Base-by-base conservation (phyloP, 2,113 vertebrate genomes). In the Pantherophis guttatus region DNA sequence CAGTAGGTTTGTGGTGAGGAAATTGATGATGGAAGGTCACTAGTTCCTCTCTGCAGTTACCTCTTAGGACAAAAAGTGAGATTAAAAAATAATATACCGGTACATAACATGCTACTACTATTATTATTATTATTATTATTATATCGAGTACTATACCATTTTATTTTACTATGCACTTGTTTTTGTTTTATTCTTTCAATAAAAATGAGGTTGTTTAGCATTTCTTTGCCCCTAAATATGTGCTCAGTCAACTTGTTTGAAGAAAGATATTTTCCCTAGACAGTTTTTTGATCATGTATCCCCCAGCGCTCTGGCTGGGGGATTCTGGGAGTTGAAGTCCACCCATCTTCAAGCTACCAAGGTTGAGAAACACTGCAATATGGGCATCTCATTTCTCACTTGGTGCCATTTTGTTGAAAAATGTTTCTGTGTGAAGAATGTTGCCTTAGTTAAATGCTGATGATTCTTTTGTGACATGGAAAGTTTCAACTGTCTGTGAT, bases 401-500 rank as follows among this genome's bases (percentile, higher is more conserved):
- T 57, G n/a, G 90, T 87, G 86, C 91, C 94, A 88, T 88, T 95
- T 50, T 91, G 90, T 13, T 87, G 92, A 95, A 87, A 87, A 48
- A 17, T 8, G 15, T 88, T 91, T 96, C 87, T 91, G 87, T 86
- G 93, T 95, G 90, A 94, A 95, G 24, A 87, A 5, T 21, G 3
- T 1, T 23, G 94, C 92, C 92, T 94, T 94, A 89, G 89, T 81
- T 48, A 15, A 54, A 39, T 19, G 52, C 1, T 86, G 75, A 2
- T 0, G 59, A 57, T 54, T 91, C 89, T 87, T 91, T 48, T 59
- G 1, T 44, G 50, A 59, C 24, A 8, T 89, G 87, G 55, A 89
- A 95, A 96, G 92, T 65, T 39, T 96, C 57, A 53, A 81, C 95
- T 95, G 90, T 33, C 50, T 70, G 54, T 70, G n/a, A 88, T 75